These are phyloP conservation scores for Echinarachnius parma DNA, from an alignment of 53 echinoderm and acorn worm genomes.

Conservation along the genomic window DNA sequence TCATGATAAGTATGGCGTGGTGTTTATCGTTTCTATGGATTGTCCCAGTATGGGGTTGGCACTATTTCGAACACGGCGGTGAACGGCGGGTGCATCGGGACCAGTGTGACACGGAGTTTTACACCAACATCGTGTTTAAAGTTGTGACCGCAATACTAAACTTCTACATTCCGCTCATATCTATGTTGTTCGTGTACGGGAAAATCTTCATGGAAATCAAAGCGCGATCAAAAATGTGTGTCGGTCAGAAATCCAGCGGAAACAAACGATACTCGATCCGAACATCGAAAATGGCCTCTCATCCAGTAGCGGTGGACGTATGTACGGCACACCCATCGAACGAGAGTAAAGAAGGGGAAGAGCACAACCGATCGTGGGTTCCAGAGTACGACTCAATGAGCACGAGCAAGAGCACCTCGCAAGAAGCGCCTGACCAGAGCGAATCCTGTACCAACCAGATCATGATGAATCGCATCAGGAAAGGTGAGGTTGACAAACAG, in stretches of 20 bases:
- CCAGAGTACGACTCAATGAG: slow-evolving; percentile 76
- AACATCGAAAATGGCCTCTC: slow-evolving; percentile 8
- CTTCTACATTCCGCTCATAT: slow-evolving; percentile 80
- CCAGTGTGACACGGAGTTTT: slow-evolving; percentile 87
- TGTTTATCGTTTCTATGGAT: slow-evolving; percentile 62
- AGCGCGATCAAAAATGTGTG: slow-evolving; percentile 70
- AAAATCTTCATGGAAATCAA: slow-evolving; percentile 85
- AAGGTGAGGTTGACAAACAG: slow-evolving; percentile 71
- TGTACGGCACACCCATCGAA: slow-evolving; percentile 2
- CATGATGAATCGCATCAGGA: slow-evolving; percentile 47
- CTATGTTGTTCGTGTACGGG: slow-evolving; percentile 74
- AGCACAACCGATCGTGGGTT: slow-evolving; percentile 58
- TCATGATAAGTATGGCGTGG: slow-evolving; percentile 93
- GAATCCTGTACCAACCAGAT: slow-evolving; percentile 47
- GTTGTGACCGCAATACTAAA: slow-evolving; percentile 81
- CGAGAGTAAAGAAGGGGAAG: slow-evolving; percentile 17
- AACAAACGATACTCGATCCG: slow-evolving; percentile 26
- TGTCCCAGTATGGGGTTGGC: slow-evolving; percentile 80
- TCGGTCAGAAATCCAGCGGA: slow-evolving; percentile 51
- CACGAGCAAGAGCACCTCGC: slow-evolving; percentile 76
- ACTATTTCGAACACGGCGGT: slow-evolving; percentile 53
- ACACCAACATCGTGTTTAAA: slow-evolving; percentile 64
- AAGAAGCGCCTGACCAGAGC: slow-evolving; percentile 62
- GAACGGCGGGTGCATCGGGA: slow-evolving; percentile 45
- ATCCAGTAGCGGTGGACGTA: slow-evolving; percentile 15